These are phyloP conservation scores for Iguana delicatissima DNA, from an alignment of 2,797 vertebrate genomes.

Conservation along the genomic window DNA sequence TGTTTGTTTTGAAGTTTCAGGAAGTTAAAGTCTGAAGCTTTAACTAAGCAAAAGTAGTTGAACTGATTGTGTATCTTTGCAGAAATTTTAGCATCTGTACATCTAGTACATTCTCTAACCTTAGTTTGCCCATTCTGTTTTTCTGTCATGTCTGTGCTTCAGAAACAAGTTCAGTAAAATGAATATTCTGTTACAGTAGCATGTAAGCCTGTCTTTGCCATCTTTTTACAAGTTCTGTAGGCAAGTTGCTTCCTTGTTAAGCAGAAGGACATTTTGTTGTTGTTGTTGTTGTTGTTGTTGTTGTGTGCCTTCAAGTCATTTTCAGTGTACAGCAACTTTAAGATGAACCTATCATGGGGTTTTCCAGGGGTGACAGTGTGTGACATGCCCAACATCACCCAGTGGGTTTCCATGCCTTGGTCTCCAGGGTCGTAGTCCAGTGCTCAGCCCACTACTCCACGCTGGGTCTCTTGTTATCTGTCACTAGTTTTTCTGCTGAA, in stretches of 20 bases:
- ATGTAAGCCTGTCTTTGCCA: not conserved
- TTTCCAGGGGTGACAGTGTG: no score
- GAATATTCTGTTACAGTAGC: not conserved
- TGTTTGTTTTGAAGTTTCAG: not conserved
- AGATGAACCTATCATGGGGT: no score
- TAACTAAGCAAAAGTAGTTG: no score
- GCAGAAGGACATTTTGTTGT: not conserved
- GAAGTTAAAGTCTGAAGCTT: not conserved
- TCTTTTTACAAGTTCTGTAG: not conserved
- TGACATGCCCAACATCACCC: no score
- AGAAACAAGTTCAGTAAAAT: not conserved
- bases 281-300: not conserved
- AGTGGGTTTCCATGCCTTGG: no score
- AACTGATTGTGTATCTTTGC: not conserved
- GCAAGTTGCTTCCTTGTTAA: not conserved
- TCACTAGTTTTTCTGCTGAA: not conserved
- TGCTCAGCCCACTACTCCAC: no score
- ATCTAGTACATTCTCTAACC: not conserved
- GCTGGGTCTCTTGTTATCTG: not conserved
- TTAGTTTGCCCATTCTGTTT: not conserved
- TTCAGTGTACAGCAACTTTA: no score
- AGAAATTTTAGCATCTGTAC: not conserved
- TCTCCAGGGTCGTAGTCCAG: no score
- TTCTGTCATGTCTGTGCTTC: conserved; percentile 2
- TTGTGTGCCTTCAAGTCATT: no score